phyloP scores from a whole-genome alignment of 92 coral and sea anemone species.

The Micromussa lordhowensis region DNA sequence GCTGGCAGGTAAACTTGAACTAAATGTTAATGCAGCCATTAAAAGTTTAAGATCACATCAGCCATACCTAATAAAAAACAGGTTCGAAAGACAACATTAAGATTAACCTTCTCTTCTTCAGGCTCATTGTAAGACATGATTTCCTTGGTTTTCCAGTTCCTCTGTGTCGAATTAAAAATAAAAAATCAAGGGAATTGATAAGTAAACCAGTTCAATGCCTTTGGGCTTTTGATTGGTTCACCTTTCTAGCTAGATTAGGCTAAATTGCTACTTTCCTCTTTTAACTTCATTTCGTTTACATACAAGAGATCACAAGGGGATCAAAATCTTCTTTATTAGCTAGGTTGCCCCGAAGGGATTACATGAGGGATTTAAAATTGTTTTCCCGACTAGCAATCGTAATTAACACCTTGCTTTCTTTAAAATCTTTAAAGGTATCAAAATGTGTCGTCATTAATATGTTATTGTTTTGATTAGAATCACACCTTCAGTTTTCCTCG shows the following conservation, averaged over 20 bases:
- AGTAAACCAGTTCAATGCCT: neutral
- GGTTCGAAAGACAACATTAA: too few relatives aligned
- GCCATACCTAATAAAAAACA: too few relatives aligned
- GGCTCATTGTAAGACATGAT: neutral
- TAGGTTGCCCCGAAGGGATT: neutral
- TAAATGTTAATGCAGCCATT: too few relatives aligned
- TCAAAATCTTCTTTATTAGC: neutral
- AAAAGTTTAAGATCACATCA: too few relatives aligned
- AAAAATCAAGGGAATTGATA: neutral
- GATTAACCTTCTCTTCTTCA: too few relatives aligned
- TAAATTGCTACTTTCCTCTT: neutral
- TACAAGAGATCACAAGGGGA: neutral
- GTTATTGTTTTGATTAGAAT: neutral
- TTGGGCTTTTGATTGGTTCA: neutral
- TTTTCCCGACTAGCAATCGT: neutral
- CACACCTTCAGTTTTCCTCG: neutral
- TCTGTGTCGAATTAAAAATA: slow-evolving; percentile 9
- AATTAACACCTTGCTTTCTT: neutral
- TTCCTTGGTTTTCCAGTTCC: neutral
- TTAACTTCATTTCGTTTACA: neutral
- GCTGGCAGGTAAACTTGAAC: slow-evolving; percentile 84
- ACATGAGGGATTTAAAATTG: neutral
- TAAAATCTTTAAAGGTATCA: neutral
- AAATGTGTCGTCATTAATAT: neutral
- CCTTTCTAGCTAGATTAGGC: neutral